Evolutionary conservation across 2,113 vertebrate species (phyloP).

Genomic region (Electrona antarctica): DNA sequence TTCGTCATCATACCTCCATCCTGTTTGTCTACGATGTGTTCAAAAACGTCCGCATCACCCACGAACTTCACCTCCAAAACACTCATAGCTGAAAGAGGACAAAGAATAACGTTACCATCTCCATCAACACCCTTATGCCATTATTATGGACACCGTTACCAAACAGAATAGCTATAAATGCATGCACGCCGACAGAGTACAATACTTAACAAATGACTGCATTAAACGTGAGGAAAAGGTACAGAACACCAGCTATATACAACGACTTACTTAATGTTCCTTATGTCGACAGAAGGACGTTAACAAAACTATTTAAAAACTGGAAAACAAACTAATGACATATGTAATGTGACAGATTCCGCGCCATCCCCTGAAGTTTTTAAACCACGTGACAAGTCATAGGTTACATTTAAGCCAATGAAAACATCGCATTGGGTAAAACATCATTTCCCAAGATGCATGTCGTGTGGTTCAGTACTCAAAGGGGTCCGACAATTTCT

Average conservation of each 20-base stretch:
- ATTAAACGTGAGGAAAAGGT: not conserved
- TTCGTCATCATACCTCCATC: conserved; percentile 78
- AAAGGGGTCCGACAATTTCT: too few species aligned
- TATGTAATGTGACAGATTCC: conserved; percentile 38
- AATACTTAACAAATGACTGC: not conserved
- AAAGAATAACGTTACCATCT: not conserved
- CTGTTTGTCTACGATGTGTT: conserved; percentile 89
- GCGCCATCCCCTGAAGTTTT: conserved; percentile 69
- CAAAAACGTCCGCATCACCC: conserved; percentile 88
- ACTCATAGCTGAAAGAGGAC: conserved; percentile 73
- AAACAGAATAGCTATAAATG: too few species aligned
- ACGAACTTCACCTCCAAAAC: conserved; percentile 86
- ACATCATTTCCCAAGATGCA: conserved; percentile 60
- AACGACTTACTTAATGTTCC: conserved; percentile 33
- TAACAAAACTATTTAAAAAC: not conserved
- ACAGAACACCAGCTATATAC: too few species aligned
- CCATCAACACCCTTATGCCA: not conserved
- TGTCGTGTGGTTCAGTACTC: not conserved
- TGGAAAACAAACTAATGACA: not conserved
- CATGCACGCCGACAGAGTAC: not conserved
- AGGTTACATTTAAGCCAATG: conserved; percentile 60
- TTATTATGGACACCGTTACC: not conserved
- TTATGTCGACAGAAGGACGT: not conserved
- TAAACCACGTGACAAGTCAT: conserved; percentile 72
- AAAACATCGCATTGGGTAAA: not conserved